Evolutionary conservation across 2,888 invertebrate species (phyloP), one percentile per base, ranked within the genome.

Genomic region (Ormyrus pomaceus): DNA sequence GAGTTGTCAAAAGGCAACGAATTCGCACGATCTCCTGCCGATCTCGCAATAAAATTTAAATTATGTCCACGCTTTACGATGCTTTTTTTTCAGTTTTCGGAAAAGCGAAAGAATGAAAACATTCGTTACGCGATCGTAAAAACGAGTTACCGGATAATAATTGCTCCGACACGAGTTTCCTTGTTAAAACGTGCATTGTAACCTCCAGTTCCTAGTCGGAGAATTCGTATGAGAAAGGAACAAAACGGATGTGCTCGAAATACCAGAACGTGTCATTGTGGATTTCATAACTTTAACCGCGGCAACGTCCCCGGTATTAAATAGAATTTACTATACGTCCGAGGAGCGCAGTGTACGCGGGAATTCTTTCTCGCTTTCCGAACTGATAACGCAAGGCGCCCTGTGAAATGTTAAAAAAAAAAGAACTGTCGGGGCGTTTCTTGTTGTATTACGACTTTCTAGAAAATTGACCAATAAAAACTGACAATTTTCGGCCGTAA

Each of bases 381-480:
- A 46, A 7, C 7, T 68, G 56, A 78, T 72, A 62, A 19, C 56
- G 34, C 4, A 5, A 48, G 9, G 46, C 50, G 46, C 70, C 48
- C 19, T 11, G 59, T 70, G 59, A 70, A 58, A n/a, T 45, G 19
- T 5, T 56, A 62, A 75, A 45, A 59, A 19, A 34, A 34, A 34
- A 34, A 34, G 34, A 34, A 59, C 19, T 46, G 19, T 65, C 56
- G 13, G 71, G 55, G 51, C 59, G 53, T 50, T 11, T 53, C 11
- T 45, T 11, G 59, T 58, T 55, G 34, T 46, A 13, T 64, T 73
- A 53, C 10, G 55, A 56, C 81, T 81, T 81, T 81, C 74, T 75
- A 74, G 50, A 77, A 77, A 81, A 81, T 77, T 74, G 74, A 61
- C 10, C 74, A 55, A 74, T 77, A 77, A 77, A 80, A 78, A 66